Evolutionary conservation across 1,140 invertebrate species (phyloP).

Genomic region (Leptopilina boulardi): DNA sequence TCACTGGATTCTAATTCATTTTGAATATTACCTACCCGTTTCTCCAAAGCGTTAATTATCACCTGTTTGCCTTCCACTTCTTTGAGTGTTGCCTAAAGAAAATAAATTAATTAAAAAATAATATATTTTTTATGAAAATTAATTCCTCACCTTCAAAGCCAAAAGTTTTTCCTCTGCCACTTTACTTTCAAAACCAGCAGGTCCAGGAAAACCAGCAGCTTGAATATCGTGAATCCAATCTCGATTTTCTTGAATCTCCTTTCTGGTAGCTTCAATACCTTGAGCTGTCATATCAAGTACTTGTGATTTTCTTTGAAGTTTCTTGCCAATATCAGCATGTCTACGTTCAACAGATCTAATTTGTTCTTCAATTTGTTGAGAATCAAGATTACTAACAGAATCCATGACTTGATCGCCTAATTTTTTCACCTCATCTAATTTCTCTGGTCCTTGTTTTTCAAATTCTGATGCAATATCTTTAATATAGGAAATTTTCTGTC

Average conservation of each 20-base stretch:
- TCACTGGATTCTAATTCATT: conserved; percentile 89
- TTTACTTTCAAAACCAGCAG: conserved; percentile 85
- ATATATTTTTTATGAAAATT: background rate
- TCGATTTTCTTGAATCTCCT: conserved; percentile 85
- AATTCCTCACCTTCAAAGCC: conserved; percentile 78
- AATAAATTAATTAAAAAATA: conserved; percentile 23
- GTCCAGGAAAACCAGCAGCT: conserved; percentile 80
- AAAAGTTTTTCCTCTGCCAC: conserved; percentile 84
- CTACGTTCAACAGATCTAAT: conserved; percentile 88
- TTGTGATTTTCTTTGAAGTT: conserved; percentile 88
- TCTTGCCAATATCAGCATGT: conserved; percentile 88
- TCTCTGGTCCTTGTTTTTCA: conserved; percentile 80
- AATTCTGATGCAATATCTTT: conserved; percentile 83
- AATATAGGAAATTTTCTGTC: conserved; percentile 85
- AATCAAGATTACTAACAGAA: conserved; percentile 89
- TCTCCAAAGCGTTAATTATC: conserved; percentile 87
- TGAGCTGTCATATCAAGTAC: conserved; percentile 88
- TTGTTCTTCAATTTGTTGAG: conserved; percentile 92
- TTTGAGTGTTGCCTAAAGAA: conserved; percentile 81
- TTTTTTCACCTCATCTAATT: conserved; percentile 81
- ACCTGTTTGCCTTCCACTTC: conserved; percentile 91
- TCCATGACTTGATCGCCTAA: conserved; percentile 84
- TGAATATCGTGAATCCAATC: conserved; percentile 88
- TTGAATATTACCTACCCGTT: conserved; percentile 88
- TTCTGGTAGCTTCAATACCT: conserved; percentile 85